phyloP scores from a whole-genome alignment of 2,888 invertebrate species.

The Odontocolon sp. region DNA sequence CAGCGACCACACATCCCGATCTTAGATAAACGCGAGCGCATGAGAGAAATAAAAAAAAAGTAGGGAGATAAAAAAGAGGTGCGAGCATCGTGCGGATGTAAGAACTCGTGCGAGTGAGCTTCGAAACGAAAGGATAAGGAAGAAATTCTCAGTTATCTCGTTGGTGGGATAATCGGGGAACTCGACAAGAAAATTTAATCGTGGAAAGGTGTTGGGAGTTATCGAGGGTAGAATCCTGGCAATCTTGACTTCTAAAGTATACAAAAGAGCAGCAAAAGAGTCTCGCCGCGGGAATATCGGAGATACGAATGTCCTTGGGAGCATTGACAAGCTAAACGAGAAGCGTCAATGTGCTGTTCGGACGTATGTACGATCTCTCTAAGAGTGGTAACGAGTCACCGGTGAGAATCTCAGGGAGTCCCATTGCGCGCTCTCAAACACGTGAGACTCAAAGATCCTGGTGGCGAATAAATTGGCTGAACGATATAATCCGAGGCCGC shows the following conservation, averaged over 20 bases:
- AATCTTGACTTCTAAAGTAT: too few species aligned
- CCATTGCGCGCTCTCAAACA: neutral
- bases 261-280: neutral
- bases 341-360: neutral
- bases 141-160: too few species aligned
- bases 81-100: neutral
- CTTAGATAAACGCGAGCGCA: constrained; percentile 69
- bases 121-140: neutral
- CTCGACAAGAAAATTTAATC: too few species aligned
- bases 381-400: constrained; percentile 5
- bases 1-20: constrained; percentile 73
- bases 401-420: neutral
- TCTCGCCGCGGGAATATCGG: neutral
- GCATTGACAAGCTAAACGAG: neutral
- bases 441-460: neutral
- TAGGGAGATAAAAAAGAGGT: constrained; percentile 1
- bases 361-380: neutral
- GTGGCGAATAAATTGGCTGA: constrained; percentile 21
- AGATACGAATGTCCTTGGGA: neutral
- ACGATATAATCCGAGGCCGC: constrained; percentile 30
- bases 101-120: neutral
- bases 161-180: too few species aligned
- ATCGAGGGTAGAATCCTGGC: too few species aligned
- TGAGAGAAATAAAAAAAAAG: constrained; percentile 36
- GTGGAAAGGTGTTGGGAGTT: too few species aligned